Percentiles rank a stretch among this genome's conserved stretches.
Evolutionary conservation across 2,888 invertebrate species (phyloP).

Genomic region (Agrochola macilenta): DNA sequence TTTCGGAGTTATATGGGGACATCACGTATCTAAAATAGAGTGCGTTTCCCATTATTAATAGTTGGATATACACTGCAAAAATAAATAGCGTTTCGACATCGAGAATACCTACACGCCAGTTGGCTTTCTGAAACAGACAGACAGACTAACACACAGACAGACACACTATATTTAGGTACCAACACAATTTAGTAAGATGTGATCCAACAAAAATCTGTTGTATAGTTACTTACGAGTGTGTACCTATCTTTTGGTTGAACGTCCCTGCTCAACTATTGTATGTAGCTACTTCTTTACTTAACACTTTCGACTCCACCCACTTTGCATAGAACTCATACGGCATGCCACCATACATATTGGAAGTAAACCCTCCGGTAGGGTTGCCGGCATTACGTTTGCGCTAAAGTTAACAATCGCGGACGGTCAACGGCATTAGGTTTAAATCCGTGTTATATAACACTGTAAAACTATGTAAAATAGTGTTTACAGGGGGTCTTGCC

Average conservation of each 20-base stretch:
- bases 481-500: too few species aligned
- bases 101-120: not conserved
- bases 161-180: not conserved
- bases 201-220: not conserved
- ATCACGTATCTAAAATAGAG: not conserved
- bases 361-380: too few species aligned
- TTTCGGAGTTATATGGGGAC: not conserved
- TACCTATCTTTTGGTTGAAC: not conserved
- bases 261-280: not conserved
- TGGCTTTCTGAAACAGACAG: not conserved
- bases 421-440: too few species aligned
- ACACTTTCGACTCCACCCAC: too few species aligned
- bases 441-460: too few species aligned
- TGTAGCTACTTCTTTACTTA: not conserved
- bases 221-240: not conserved
- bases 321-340: too few species aligned
- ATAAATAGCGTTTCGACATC: too few species aligned
- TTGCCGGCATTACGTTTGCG: too few species aligned
- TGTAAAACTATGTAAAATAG: too few species aligned
- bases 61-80: not conserved
- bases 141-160: not conserved
- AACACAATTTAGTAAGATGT: not conserved
- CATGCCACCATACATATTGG: too few species aligned
- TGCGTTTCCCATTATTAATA: not conserved
- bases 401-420: too few species aligned